phyloP scores from a whole-genome alignment of 2,888 invertebrate species.

The Molorchus minor region DNA sequence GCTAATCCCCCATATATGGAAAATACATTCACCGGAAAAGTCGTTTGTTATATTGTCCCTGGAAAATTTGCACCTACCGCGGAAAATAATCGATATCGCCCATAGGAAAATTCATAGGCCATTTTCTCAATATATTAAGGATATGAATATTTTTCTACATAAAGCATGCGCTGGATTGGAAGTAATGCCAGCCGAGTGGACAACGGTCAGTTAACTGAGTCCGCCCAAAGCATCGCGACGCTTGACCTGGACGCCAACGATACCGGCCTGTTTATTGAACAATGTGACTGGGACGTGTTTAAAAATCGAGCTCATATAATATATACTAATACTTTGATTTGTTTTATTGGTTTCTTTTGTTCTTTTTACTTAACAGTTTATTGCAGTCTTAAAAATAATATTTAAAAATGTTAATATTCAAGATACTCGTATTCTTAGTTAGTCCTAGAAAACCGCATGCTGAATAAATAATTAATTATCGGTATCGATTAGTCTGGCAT shows the following conservation, averaged over 20 bases:
- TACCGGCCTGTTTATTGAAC: background rate
- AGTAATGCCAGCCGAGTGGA: slow-evolving; percentile 33
- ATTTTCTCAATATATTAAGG: slow-evolving; percentile 1
- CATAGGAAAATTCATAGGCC: slow-evolving; percentile 7
- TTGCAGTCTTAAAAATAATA: too few relatives aligned
- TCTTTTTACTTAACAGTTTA: too few relatives aligned
- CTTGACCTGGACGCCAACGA: slow-evolving; percentile 12
- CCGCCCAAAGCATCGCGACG: slow-evolving; percentile 39
- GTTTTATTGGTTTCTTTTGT: background rate
- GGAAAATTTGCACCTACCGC: slow-evolving; percentile 6
- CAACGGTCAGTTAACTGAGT: slow-evolving; percentile 48
- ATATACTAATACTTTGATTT: background rate
- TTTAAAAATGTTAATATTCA: too few relatives aligned
- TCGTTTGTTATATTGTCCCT: slow-evolving; percentile 7
- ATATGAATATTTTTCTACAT: slow-evolving; percentile 14
- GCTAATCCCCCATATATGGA: background rate
- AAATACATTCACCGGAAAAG: background rate
- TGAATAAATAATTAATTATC: slow-evolving; percentile 7
- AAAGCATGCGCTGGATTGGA: slow-evolving; percentile 21
- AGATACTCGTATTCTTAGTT: too few relatives aligned
- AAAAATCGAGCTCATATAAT: too few relatives aligned
- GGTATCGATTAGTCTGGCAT: slow-evolving; percentile 2
- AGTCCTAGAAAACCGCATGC: too few relatives aligned
- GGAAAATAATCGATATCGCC: slow-evolving; percentile 14
- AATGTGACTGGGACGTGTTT: slow-evolving; percentile 14